Evolutionary conservation across 2,888 invertebrate species (phyloP), one percentile per base, ranked within the genome.

Genomic region (Agrilus mali): DNA sequence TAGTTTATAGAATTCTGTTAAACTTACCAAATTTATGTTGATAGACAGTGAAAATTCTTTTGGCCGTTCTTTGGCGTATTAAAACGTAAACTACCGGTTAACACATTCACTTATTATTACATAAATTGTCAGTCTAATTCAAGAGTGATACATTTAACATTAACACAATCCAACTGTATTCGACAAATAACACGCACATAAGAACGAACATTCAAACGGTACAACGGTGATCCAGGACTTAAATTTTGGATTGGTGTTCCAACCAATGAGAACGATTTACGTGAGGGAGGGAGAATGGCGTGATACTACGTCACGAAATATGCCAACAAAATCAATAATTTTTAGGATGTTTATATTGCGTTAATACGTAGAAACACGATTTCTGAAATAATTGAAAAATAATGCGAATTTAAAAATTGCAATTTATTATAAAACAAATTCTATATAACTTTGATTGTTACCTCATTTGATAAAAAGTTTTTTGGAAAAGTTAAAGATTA

Each of bases 241-340:
- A 10, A 52, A 47, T 50, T 52, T 52, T 52, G 50, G 51, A 50
- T 42, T 40, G 47, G 45, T 45, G 40, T 36, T 45, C 44, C 40
- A 42, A 43, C 51, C 51, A 52, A 52, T 52, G 44, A 40, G 44
- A 50, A 49, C 33, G 40, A 41, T 48, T 45, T 31, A 43, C 45
- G 47, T 47, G 47, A 48, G 43, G 51, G 42, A 50, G 50, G 51
- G 51, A 50, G 40, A 47, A 50, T 52, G 51, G 51, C 51, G 51
- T 52, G 51, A 52, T 52, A 45, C 45, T 48, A 52, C 51, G 51
- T 52, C 51, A 52, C 48, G 12, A 31, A 44, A 32, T 46, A 31
- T 31, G 44, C 41, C 39, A 32, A 15, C 33, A 41, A 31, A 38
- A 31, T 16, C 27, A 27, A 27, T 27, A 27, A 27, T 27, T 27